A percentile compares a stretch with the other conserved stretches of the same genome.
Evolutionary conservation across 1,140 invertebrate species (phyloP).

Genomic region (Dreissena polymorpha): DNA sequence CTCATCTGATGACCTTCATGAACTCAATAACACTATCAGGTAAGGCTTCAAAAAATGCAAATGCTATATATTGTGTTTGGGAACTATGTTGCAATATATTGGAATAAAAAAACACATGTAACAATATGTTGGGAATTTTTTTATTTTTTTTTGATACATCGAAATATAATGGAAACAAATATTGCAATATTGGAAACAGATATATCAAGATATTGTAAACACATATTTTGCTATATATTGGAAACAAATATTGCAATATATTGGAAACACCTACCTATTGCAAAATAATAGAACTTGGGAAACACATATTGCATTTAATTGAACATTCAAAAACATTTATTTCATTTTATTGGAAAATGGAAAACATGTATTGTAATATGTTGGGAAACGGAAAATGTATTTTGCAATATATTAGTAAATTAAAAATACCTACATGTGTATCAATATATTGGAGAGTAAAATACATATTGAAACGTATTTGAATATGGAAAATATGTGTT

Average conservation of each 20-base stretch:
- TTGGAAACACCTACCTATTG: no score
- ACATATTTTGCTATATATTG: background rate
- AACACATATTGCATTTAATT: no score
- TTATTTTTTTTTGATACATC: background rate
- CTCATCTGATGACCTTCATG: constrained; percentile 66
- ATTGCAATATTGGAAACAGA: background rate
- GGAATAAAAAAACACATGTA: background rate
- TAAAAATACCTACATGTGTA: no score
- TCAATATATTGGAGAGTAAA: no score
- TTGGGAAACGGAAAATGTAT: background rate
- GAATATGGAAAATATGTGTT: no score
- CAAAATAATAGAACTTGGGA: no score
- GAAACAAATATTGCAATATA: no score
- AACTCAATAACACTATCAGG: constrained; percentile 68
- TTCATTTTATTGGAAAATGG: no score
- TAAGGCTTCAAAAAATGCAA: constrained; percentile 11
- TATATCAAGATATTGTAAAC: background rate
- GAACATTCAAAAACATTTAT: no score
- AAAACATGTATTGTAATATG: background rate
- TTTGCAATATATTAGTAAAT: background rate
- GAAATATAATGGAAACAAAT: background rate
- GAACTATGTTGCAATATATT: background rate
- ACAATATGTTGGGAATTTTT: background rate
- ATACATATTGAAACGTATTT: background rate
- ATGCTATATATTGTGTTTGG: background rate